A percentile compares a stretch with the other conserved stretches of the same genome.
Evolutionary conservation across 2,797 vertebrate genomes (phyloP).

Genomic region (Melanotaenia boesemani): DNA sequence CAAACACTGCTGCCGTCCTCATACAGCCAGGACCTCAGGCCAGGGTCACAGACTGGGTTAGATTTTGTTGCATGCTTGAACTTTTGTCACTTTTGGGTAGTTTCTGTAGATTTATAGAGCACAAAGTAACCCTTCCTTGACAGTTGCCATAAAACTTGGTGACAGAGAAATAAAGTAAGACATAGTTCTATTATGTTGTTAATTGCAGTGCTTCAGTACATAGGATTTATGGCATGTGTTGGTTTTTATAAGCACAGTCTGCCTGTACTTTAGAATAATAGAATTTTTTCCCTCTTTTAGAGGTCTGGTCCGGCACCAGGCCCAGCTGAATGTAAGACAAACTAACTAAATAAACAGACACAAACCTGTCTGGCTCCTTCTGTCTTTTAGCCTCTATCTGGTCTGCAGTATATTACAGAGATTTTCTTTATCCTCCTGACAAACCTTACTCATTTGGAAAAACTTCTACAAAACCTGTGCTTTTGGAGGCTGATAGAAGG

Average conservation of each 20-base stretch:
- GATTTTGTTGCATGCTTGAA: constrained; percentile 77
- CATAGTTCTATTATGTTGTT: constrained; percentile 52
- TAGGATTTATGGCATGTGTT: constrained; percentile 46
- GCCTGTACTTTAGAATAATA: constrained; percentile 50
- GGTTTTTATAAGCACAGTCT: constrained; percentile 56
- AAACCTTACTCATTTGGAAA: constrained; percentile 31
- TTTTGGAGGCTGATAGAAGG: constrained; percentile 30
- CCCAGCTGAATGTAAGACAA: constrained; percentile 76
- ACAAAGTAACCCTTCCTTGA: constrained; percentile 42
- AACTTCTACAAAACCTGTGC: constrained; percentile 19
- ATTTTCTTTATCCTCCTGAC: constrained; percentile 42
- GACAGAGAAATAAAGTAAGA: constrained; percentile 50
- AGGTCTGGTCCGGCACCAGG: constrained; percentile 70
- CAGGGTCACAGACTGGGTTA: constrained; percentile 64
- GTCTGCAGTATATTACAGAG: constrained; percentile 38
- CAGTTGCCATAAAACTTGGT: constrained; percentile 61
- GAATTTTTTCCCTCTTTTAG: constrained; percentile 39
- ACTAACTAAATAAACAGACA: constrained; percentile 68
- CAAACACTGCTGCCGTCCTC: constrained; percentile 74
- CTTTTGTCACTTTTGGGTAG: constrained; percentile 52
- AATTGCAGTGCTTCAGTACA: constrained; percentile 44
- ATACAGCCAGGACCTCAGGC: constrained; percentile 66
- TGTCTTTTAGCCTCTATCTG: constrained; percentile 36
- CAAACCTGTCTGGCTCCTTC: constrained; percentile 41
- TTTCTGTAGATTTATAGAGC: constrained; percentile 50